Conservation (phyloP, 2,113 vertebrate species). For the Etheostoma cragini region DNA sequence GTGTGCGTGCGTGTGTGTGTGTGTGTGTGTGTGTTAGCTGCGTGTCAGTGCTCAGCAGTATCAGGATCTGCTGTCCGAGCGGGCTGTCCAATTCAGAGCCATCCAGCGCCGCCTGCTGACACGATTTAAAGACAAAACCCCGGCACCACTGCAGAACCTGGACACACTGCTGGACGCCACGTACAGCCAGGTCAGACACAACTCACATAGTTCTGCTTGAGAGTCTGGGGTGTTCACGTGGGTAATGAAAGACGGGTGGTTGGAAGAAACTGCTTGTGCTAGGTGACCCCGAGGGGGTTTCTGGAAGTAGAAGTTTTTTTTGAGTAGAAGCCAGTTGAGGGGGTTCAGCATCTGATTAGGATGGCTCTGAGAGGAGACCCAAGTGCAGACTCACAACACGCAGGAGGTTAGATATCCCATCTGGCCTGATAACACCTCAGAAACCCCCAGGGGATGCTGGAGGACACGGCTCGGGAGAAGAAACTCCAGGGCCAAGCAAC, state of each 20-base stretch:
- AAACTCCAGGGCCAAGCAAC: neutral
- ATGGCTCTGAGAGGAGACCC: neutral
- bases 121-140: conserved; percentile 97
- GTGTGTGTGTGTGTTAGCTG: conserved; percentile 81
- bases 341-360: neutral
- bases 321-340: neutral
- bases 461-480: neutral
- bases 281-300: neutral
- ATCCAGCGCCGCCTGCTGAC: conserved; percentile 94
- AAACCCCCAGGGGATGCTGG: neutral
- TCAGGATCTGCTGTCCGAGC: conserved; percentile 92
- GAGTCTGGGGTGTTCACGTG: neutral
- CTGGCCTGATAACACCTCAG: neutral
- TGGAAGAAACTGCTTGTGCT: neutral
- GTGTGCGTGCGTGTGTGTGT: conserved; percentile 23
- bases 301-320: neutral
- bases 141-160: conserved; percentile 94
- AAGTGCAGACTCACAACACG: neutral
- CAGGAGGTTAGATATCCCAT: neutral
- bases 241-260: neutral
- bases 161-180: conserved; percentile 96
- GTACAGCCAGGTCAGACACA: conserved; percentile 90
- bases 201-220: neutral
- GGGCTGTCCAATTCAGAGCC: conserved; percentile 94
- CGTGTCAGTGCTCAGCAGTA: conserved; percentile 90